A percentile compares a stretch with the other conserved stretches of the same genome.
Conservation (phyloP, 1,140 invertebrate species). For the Calycopis cecrops region DNA sequence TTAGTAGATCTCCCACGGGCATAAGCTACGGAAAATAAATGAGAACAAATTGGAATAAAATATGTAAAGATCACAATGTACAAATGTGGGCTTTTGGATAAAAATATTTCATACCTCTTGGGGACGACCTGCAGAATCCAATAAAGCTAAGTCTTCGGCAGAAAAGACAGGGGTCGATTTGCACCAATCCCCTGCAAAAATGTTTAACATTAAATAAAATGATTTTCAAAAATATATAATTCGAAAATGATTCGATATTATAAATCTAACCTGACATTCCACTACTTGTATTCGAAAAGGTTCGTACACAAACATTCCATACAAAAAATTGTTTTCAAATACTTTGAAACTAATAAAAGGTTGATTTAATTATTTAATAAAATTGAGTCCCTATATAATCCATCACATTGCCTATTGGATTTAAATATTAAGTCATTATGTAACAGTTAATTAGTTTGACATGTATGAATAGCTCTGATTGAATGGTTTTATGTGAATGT, state of each 20-base stretch:
- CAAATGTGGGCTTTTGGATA: not conserved
- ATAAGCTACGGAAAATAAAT: constrained; percentile 43
- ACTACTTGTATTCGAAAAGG: not conserved
- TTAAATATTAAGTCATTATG: not conserved
- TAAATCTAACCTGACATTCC: not conserved
- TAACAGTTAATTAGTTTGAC: constrained; percentile 8
- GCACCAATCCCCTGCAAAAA: constrained; percentile 50
- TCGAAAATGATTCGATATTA: too few species aligned
- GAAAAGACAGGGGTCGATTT: constrained; percentile 59
- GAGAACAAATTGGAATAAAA: constrained; percentile 12
- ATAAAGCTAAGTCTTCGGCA: constrained; percentile 57
- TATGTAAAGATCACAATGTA: not conserved
- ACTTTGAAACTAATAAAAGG: constrained; percentile 1
- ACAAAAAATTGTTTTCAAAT: constrained; percentile 4
- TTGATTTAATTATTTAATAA: constrained; percentile 3
- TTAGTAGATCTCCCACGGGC: constrained; percentile 40
- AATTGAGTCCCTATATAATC: constrained; percentile 2
- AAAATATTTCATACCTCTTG: constrained; percentile 40
- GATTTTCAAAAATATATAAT: too few species aligned
- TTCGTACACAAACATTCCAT: not conserved
- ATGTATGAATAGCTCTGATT: constrained; percentile 8
- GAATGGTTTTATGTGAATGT: constrained; percentile 3
- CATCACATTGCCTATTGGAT: constrained; percentile 6
- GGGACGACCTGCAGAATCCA: constrained; percentile 51
- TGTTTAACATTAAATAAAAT: constrained; percentile 13